phyloP scores from a whole-genome alignment of 2,888 invertebrate genomes.

The Drosophila kambysellisi region DNA sequence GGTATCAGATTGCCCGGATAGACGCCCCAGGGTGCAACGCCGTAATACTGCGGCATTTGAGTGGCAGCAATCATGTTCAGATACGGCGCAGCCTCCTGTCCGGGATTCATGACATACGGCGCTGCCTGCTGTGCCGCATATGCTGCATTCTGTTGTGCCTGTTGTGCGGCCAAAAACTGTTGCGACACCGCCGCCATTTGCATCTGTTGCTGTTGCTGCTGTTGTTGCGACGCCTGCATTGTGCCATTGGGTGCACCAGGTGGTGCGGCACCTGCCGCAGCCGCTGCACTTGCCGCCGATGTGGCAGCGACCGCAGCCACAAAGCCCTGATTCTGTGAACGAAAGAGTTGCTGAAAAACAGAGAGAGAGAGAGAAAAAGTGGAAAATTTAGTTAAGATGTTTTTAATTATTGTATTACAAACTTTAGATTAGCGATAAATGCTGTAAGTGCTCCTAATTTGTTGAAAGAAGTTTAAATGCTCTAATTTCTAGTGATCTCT shows the following conservation, averaged over 20 bases:
- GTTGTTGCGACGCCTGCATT: constrained; percentile 86
- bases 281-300: constrained; percentile 84
- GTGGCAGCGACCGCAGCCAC: constrained; percentile 86
- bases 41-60: constrained; percentile 94
- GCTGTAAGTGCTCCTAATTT: constrained; percentile 24
- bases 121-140: constrained; percentile 89
- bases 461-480: neutral
- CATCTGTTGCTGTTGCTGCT: constrained; percentile 88
- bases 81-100: constrained; percentile 91
- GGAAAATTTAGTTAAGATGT: neutral
- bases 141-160: constrained; percentile 89
- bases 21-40: constrained; percentile 96
- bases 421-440: neutral
- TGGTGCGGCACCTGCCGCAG: constrained; percentile 81
- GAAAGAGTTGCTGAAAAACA: constrained; percentile 91
- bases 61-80: constrained; percentile 93
- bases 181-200: constrained; percentile 90
- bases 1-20: constrained; percentile 93
- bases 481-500: too few species aligned
- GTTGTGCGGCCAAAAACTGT: constrained; percentile 90
- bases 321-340: constrained; percentile 92
- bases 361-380: neutral
- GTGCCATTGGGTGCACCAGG: constrained; percentile 89
- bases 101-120: constrained; percentile 94
- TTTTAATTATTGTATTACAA: neutral